phyloP scores from a whole-genome alignment of 2,888 invertebrate genomes.

The Cosmia pyralina region DNA sequence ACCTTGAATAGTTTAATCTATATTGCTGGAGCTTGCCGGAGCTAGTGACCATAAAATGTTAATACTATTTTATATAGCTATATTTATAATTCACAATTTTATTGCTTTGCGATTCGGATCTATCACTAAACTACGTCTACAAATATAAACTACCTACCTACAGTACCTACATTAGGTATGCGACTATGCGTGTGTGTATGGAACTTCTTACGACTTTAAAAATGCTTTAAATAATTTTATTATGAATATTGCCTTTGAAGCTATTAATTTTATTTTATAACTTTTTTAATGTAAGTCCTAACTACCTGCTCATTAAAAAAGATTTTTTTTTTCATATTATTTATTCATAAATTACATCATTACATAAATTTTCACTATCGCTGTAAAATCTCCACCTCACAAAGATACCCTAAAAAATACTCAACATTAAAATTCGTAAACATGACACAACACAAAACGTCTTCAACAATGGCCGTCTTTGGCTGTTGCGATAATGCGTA shows the following conservation, averaged over 20 bases:
- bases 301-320: neutral
- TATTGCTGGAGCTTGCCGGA: constrained; percentile 31
- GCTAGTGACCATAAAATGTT: constrained; percentile 45
- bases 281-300: neutral
- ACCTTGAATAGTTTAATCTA: constrained; percentile 56
- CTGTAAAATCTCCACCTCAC: neutral
- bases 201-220: neutral
- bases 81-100: constrained; percentile 21
- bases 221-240: neutral
- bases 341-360: neutral
- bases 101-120: constrained; percentile 20
- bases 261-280: neutral
- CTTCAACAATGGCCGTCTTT: constrained; percentile 47
- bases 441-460: constrained; percentile 37
- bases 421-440: constrained; percentile 42
- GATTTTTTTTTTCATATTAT: too few relatives aligned
- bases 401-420: neutral
- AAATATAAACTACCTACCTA: neutral
- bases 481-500: constrained; percentile 33
- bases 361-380: neutral
- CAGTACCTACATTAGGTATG: neutral
- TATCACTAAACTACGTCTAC: constrained; percentile 18
- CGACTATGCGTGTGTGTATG: neutral
- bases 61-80: constrained; percentile 32
- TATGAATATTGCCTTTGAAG: neutral